A percentile compares a stretch with the other conserved stretches of the same genome.
Conservation (phyloP, 1,140 invertebrate species). For the Drosophila azteca region DNA sequence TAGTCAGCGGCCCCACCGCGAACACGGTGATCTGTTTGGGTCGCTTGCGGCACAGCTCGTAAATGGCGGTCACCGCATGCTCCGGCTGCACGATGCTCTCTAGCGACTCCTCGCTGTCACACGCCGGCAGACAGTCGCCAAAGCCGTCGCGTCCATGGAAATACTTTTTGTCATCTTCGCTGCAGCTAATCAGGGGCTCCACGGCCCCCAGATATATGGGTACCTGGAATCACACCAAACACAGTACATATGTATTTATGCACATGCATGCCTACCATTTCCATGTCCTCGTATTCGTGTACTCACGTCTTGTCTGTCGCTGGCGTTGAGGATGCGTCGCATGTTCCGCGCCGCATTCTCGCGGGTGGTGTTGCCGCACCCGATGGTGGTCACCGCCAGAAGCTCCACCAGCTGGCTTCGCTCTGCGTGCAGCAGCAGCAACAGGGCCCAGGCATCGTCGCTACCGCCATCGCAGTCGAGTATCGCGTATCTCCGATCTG, state of each 20-base stretch:
- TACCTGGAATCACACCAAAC: constrained; percentile 84
- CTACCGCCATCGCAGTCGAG: constrained; percentile 87
- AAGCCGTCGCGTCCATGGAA: constrained; percentile 87
- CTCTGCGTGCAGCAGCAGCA: constrained; percentile 86
- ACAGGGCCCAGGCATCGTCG: constrained; percentile 88
- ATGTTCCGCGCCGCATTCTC: constrained; percentile 87
- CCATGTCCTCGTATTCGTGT: constrained; percentile 37
- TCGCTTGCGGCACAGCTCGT: constrained; percentile 83
- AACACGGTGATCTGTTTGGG: constrained; percentile 86
- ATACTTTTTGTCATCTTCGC: constrained; percentile 49
- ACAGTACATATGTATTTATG: no score
- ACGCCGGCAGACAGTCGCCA: constrained; percentile 84
- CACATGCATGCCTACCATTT: no score
- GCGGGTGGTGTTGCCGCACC: constrained; percentile 87
- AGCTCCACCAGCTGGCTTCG: constrained; percentile 84
- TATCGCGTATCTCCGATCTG: constrained; percentile 81
- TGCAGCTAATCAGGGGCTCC: constrained; percentile 84
- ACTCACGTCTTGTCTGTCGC: constrained; percentile 84
- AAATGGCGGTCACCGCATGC: constrained; percentile 83
- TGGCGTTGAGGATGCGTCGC: constrained; percentile 85
- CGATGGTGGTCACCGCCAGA: constrained; percentile 86
- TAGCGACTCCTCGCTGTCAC: constrained; percentile 18
- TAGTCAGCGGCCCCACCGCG: constrained; percentile 90
- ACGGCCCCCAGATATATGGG: constrained; percentile 87
- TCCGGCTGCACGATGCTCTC: constrained; percentile 50